Base-by-base conservation (phyloP, 1,140 invertebrate genomes). In the Ericerus pela region DNA sequence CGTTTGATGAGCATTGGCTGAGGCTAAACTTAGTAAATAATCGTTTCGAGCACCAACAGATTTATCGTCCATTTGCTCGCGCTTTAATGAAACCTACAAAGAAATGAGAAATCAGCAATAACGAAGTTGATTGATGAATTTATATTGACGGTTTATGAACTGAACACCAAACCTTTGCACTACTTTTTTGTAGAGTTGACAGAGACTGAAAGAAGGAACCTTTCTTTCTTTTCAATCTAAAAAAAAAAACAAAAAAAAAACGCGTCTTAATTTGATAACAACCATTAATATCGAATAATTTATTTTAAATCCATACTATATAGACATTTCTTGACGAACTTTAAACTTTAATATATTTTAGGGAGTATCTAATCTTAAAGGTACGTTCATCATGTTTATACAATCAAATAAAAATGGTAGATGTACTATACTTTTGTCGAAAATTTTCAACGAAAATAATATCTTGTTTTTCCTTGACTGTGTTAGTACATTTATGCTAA, bases 121-220 rank as follows among this genome's bases (percentile, higher is more conserved):
- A 51, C 26, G 10, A 16, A 43, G 16, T 14, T 11, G 18, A 10
- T 5, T 16, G 24, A 8, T 16, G 24, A 16, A 1, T 27, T 33
- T 8, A 8, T 33, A 10, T 33, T 33, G 8, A 8, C 8, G n/a
- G 30, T n/a, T 33, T 33, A 33, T 33, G 30, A 33, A 33, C 56
- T 38, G 14, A 11, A 53, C 33, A 29, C 18, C 53, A 63, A 65
- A 95, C 91, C 76, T 95, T 93, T 1, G 88, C 88, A 72, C 88
- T 94, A 68, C 93, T 94, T 72, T 94, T 93, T 70, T 96, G 91
- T 60, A 96, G 74, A 51, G 90, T 92, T 12, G 91, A 90, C 61
- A 95, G 88, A 0, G 91, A 95, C 69, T 92, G 88, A 72, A 96
- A 96, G 70, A 96, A 89, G 1, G 89, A 89, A 27, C 89, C 90